Conservation (phyloP, 2,888 invertebrate genomes). For the Alloplasta piceator region DNA sequence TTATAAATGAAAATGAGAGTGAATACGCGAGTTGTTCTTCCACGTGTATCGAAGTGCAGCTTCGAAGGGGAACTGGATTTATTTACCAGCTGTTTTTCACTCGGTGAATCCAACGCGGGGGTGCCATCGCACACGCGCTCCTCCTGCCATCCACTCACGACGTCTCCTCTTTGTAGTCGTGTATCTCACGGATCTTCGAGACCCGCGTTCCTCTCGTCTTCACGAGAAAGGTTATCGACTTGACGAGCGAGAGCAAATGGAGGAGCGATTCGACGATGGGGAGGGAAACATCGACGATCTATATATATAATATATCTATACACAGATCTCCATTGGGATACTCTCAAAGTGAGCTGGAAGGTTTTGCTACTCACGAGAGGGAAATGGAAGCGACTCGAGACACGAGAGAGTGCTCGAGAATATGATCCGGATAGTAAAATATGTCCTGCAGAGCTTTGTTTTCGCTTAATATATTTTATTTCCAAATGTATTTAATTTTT, state of each 20-base stretch:
- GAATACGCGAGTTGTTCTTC: no score
- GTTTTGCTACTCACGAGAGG: slow-evolving; percentile 29
- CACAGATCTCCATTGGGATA: slow-evolving; percentile 10
- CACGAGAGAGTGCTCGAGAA: no score
- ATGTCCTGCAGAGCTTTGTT: no score
- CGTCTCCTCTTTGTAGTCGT: slow-evolving; percentile 10
- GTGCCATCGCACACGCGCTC: slow-evolving; percentile 10
- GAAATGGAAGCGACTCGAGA: slow-evolving; percentile 11
- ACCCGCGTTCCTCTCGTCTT: slow-evolving; percentile 46
- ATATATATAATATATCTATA: slow-evolving; percentile 27
- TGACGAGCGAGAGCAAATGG: slow-evolving; percentile 34
- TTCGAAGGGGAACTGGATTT: slow-evolving; percentile 24
- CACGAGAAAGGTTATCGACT: slow-evolving; percentile 54
- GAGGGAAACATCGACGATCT: slow-evolving; percentile 2
- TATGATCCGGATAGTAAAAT: no score
- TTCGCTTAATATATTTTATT: no score
- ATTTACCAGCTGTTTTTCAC: slow-evolving; percentile 41
- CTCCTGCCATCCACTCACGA: slow-evolving; percentile 20
- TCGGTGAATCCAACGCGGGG: slow-evolving; percentile 3
- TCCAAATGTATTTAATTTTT: no score
- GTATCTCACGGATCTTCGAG: slow-evolving; percentile 25
- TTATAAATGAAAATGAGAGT: no score
- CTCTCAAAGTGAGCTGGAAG: slow-evolving; percentile 6
- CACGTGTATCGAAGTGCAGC: no score
- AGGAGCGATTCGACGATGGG: slow-evolving; percentile 15